A percentile compares a stretch with the other conserved stretches of the same genome.
These are phyloP conservation scores for Octonoba sinensis DNA, from an alignment of 2,888 invertebrate species.

Conservation along the genomic window DNA sequence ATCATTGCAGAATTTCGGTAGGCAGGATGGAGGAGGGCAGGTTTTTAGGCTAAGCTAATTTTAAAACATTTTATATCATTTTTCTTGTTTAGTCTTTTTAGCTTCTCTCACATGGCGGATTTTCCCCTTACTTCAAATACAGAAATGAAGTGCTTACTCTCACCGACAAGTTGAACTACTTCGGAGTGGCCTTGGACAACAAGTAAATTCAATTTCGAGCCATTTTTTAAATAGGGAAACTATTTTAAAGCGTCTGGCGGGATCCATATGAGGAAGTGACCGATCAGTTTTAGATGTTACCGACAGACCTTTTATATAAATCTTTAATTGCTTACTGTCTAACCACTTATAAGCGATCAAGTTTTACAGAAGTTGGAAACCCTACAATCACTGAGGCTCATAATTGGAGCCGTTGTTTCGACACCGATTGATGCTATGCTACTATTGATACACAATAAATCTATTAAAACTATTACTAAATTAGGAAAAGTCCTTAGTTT, in stretches of 20 bases:
- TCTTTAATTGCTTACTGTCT: neutral
- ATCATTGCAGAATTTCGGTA: no score
- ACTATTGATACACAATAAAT: neutral
- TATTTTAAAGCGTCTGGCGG: conserved; percentile 1
- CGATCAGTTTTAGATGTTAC: conserved; percentile 2
- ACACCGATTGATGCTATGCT: conserved; percentile 10
- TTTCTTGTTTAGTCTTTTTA: no score
- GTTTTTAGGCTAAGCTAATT: no score
- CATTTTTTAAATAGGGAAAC: neutral
- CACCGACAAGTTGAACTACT: neutral
- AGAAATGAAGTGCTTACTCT: conserved; percentile 8
- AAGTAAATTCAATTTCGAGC: neutral
- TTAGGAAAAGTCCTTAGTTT: neutral
- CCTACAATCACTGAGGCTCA: conserved; percentile 4
- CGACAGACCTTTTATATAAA: neutral
- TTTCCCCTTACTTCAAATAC: neutral
- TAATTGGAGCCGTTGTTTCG: conserved; percentile 1
- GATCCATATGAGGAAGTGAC: neutral
- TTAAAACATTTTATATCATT: no score
- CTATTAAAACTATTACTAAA: neutral
- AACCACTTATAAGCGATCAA: neutral
- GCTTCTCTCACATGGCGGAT: no score
- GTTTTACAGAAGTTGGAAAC: conserved; percentile 1
- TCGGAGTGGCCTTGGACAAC: conserved; percentile 3
- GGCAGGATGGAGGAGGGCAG: no score